Conservation (phyloP, 1,140 invertebrate species). For the Fragariocoptes setiger region DNA sequence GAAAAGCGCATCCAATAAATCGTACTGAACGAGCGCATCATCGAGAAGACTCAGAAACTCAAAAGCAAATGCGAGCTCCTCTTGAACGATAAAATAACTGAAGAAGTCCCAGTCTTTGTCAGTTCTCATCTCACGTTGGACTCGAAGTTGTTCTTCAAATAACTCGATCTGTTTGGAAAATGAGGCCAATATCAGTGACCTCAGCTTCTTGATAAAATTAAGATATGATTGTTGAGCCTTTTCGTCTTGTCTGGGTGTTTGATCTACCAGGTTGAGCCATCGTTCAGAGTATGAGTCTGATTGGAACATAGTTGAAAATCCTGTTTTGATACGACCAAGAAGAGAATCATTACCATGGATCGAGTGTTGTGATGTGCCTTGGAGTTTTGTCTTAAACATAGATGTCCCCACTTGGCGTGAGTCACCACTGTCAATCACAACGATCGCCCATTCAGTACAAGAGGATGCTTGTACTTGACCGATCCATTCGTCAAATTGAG, state of each 20-base stretch:
- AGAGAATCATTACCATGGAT: conserved; percentile 32
- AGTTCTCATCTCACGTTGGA: conserved; percentile 57
- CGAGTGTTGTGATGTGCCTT: conserved; percentile 21
- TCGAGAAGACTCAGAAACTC: conserved; percentile 71
- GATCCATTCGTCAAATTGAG: conserved; percentile 3
- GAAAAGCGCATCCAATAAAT: conserved; percentile 82
- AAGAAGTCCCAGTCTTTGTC: conserved; percentile 71
- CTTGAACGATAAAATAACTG: conserved; percentile 69
- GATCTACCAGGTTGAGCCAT: background rate
- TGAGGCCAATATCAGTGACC: conserved; percentile 46
- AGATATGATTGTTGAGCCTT: conserved; percentile 62
- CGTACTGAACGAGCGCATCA: conserved; percentile 79
- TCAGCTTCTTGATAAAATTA: conserved; percentile 39
- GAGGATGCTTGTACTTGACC: conserved; percentile 1
- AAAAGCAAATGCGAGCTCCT: conserved; percentile 72
- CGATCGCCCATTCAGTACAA: conserved; percentile 68
- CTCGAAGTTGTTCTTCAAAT: conserved; percentile 66
- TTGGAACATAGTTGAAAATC: conserved; percentile 50
- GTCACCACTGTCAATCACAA: conserved; percentile 65
- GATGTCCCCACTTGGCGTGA: background rate
- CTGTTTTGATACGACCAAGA: conserved; percentile 64
- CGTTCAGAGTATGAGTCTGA: conserved; percentile 4
- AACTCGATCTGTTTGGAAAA: conserved; percentile 36
- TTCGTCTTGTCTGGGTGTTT: conserved; percentile 25
- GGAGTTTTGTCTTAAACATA: conserved; percentile 18